Base-by-base conservation (phyloP, 2,113 vertebrate genomes). In the Apteryx owenii region DNA sequence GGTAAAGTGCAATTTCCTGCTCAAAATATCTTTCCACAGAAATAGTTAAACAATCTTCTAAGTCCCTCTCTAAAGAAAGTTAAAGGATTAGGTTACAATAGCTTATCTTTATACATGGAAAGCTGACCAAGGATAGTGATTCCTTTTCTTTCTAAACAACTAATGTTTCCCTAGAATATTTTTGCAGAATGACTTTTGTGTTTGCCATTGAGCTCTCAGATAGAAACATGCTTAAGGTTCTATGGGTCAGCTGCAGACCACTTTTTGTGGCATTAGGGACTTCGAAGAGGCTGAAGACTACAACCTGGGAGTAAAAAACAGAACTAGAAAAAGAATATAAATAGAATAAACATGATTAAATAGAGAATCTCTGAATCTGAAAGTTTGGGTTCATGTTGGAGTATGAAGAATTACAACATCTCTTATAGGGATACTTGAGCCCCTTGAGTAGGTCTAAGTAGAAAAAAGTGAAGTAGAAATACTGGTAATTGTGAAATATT, bases 1-100 rank as follows among this genome's bases (percentile, higher is more conserved):
- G 21, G 10, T 72, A 84, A 93, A 95, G 76, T 44, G 25, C 26
- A 72, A 81, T 90, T 92, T 93, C 53, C 78, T 89, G 69, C 12
- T 61, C 29, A 69, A 9, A 77, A 58, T 77, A 56, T 22, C 19
- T 85, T 95, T 89, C 44, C 40, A 88, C 17, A 88, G 48, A 96
- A 83, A 65, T 3, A 75, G 33, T 69, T 40, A 40, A 70, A 33
- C 15, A n/a, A 12, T 44, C 17, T 85, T 95, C 40, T 21, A 61
- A 79, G 16, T 23, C 33, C 22, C 6, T 69, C 9, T 56, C 19
- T 46, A 65, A 79, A 70, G 22, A 91, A 4, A 61, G 15, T 6
- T 91, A 36, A 89, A 79, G 38, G 65, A 2, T 33, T 64, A 14
- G 2, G 0, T 61, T 72, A 25, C 26, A 61, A 16, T 65, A 65